A percentile compares a stretch with the other conserved stretches of the same genome.
These are phyloP conservation scores for Zosterops borbonicus DNA, from an alignment of 2,113 vertebrate species.

Conservation along the genomic window DNA sequence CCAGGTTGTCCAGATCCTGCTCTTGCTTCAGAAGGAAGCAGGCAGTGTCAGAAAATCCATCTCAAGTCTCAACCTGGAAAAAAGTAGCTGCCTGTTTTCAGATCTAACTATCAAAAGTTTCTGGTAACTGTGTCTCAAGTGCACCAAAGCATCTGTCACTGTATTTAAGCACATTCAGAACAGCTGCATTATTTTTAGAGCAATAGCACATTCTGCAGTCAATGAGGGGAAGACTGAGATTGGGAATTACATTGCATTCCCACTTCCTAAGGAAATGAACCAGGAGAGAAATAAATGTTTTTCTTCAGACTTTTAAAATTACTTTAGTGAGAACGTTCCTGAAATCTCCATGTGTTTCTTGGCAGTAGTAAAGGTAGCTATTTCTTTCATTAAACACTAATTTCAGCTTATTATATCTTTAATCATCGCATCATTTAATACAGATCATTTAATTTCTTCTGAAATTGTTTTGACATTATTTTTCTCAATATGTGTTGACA, in stretches of 20 bases:
- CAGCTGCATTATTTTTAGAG: not conserved
- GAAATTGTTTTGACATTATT: not conserved
- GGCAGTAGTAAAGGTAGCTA: not conserved
- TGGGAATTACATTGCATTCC: not conserved
- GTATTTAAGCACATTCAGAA: not conserved
- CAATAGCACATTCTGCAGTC: not conserved
- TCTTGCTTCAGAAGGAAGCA: not conserved
- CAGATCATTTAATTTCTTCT: not conserved
- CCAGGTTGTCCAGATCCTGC: not conserved
- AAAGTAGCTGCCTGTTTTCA: not conserved
- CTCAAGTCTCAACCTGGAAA: not conserved
- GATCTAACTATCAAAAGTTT: not conserved
- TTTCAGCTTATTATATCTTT: not conserved
- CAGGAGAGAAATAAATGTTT: not conserved
- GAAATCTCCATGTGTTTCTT: not conserved
- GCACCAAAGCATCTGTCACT: not conserved
- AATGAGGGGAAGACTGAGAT: not conserved
- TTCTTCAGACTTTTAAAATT: not conserved
- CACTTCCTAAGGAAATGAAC: not conserved
- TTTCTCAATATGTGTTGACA: not conserved
- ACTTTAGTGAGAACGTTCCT: not conserved
- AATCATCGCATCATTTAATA: not conserved
- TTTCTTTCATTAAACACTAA: not conserved
- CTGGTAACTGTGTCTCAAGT: not conserved
- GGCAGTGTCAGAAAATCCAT: not conserved